These are phyloP conservation scores for Drosophila athabasca DNA, from an alignment of 1,140 invertebrate species.

Conservation along the genomic window DNA sequence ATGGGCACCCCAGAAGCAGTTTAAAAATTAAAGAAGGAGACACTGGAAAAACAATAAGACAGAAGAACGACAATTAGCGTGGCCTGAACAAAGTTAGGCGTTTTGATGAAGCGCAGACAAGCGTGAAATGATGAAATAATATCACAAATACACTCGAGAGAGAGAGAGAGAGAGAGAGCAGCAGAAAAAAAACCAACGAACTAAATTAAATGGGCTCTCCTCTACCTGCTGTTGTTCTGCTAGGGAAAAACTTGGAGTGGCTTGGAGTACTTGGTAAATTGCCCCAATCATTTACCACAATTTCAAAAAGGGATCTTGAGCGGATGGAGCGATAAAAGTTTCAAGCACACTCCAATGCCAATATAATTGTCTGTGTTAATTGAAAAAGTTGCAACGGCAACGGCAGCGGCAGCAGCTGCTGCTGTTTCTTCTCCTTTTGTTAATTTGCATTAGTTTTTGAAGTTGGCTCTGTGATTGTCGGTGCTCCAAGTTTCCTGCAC, in stretches of 20 bases:
- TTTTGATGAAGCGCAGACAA: constrained; percentile 64
- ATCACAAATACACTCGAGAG: constrained; percentile 18
- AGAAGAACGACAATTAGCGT: constrained; percentile 65
- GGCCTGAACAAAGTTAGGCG: constrained; percentile 63
- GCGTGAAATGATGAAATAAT: constrained; percentile 76
- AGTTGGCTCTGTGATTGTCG: constrained; percentile 37
- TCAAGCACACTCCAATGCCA: constrained; percentile 58
- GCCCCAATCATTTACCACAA: constrained; percentile 60
- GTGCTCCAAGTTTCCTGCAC: constrained; percentile 30
- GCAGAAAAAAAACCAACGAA: constrained; percentile 17
- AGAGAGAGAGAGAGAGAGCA: not conserved
- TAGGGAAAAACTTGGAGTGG: constrained; percentile 38
- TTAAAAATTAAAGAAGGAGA: constrained; percentile 43
- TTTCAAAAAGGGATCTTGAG: constrained; percentile 44
- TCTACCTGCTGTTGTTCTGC: constrained; percentile 18
- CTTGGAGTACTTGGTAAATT: constrained; percentile 41
- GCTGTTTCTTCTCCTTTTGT: constrained; percentile 8
- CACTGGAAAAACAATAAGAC: constrained; percentile 48
- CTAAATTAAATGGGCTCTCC: constrained; percentile 45
- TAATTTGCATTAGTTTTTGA: constrained; percentile 52
- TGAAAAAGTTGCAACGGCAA: constrained; percentile 59
- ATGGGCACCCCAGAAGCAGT: constrained; percentile 30
- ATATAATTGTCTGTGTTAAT: constrained; percentile 75
- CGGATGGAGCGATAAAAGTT: constrained; percentile 63
- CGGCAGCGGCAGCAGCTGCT: constrained; percentile 13